Percentiles rank a stretch among this genome's conserved stretches.
Conservation (phyloP, 2,888 invertebrate species). For the Apamea monoglypha region DNA sequence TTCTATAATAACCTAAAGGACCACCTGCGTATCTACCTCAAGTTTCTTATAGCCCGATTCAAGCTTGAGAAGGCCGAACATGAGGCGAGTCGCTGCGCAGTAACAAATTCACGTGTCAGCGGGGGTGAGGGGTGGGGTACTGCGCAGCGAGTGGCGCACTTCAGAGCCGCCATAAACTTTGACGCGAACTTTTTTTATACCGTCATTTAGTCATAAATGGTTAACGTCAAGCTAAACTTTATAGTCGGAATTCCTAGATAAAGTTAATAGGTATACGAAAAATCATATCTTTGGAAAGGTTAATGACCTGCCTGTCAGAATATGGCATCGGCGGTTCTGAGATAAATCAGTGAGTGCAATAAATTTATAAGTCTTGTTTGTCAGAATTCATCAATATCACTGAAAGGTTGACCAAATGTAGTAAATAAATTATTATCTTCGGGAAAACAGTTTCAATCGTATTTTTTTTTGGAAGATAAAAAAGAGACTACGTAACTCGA, state of each 20-base stretch:
- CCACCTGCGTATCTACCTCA: neutral
- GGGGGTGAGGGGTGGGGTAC: too few relatives aligned
- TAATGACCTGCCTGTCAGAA: constrained; percentile 2
- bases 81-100: too few relatives aligned
- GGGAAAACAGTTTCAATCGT: neutral
- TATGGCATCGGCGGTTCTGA: neutral
- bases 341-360: neutral
- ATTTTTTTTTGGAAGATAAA: neutral
- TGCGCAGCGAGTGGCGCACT: too few relatives aligned
- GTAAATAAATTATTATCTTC: too few relatives aligned
- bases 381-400: neutral
- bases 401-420: neutral
- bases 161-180: too few relatives aligned
- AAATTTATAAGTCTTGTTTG: constrained; percentile 3
- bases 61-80: too few relatives aligned
- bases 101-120: too few relatives aligned
- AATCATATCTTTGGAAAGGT: neutral
- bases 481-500: neutral
- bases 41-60: neutral
- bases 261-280: neutral
- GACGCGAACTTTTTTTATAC: too few relatives aligned
- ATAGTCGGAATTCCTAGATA: neutral
- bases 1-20: too few relatives aligned
- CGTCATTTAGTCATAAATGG: too few relatives aligned
- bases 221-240: neutral